phyloP scores from a whole-genome alignment of 1,140 invertebrate species.

The Orchestia grillus region DNA sequence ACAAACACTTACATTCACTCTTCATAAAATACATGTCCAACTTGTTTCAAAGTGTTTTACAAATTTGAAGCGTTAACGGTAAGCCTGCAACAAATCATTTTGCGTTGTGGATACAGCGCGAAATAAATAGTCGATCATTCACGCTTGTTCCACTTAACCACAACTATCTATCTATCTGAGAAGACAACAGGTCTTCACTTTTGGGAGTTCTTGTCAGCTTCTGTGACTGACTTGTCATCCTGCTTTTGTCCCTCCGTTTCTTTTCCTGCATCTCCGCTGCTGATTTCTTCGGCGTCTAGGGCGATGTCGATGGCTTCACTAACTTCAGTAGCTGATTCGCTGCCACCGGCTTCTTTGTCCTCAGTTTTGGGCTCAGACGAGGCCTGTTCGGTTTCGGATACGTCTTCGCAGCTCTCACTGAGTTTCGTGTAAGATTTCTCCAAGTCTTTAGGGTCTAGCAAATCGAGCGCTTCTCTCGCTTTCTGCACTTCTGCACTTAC shows the following conservation, averaged over 20 bases:
- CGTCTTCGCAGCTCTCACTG: conserved; percentile 27
- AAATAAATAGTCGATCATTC: too few relatives aligned
- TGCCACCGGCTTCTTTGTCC: background rate
- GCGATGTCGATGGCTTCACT: background rate
- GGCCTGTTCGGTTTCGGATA: background rate
- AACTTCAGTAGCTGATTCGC: background rate
- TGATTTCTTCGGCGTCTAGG: background rate
- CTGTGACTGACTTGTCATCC: background rate
- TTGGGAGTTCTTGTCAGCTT: background rate
- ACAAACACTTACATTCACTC: background rate
- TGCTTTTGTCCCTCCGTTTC: background rate
- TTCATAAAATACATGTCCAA: background rate
- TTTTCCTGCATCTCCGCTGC: background rate
- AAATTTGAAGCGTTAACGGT: background rate
- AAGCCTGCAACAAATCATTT: background rate
- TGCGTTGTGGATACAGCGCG: background rate
- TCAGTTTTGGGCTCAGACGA: background rate
- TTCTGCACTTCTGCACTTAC: background rate
- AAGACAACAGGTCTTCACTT: background rate
- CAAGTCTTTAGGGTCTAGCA: background rate
- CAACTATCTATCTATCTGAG: background rate
- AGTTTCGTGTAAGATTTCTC: conserved; percentile 9
- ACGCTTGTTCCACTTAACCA: background rate
- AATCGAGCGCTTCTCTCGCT: background rate
- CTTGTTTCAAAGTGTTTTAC: background rate